phyloP scores from a whole-genome alignment of 1,140 invertebrate species.

The Mizuhopecten yessoensis region DNA sequence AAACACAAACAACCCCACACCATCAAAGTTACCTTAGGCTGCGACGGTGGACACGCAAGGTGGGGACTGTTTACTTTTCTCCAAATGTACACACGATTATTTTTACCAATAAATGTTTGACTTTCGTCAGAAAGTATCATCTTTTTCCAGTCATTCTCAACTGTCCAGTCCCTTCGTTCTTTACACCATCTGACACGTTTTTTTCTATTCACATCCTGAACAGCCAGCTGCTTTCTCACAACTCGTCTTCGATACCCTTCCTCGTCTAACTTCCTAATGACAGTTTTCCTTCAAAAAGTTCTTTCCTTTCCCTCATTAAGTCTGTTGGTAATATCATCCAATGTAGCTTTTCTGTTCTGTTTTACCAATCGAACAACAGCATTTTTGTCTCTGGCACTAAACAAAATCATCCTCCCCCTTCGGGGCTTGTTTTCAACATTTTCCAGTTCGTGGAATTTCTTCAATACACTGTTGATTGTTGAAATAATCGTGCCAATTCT shows the following conservation, averaged over 20 bases:
- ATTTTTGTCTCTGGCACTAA: neutral
- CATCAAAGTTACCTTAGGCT: constrained; percentile 41
- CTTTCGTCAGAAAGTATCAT: constrained; percentile 46
- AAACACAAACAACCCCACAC: constrained; percentile 45
- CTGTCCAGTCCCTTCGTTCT: constrained; percentile 10
- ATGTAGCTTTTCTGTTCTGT: constrained; percentile 43
- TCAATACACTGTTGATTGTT: neutral
- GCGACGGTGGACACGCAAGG: constrained; percentile 7
- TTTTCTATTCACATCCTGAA: neutral
- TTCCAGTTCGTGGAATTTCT: neutral
- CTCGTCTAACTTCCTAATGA: constrained; percentile 42
- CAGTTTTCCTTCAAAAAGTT: too few species aligned
- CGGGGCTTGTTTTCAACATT: neutral
- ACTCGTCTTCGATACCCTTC: constrained; percentile 5
- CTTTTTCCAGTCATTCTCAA: constrained; percentile 46
- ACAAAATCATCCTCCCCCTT: neutral
- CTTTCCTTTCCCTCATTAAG: constrained; percentile 52
- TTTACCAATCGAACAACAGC: constrained; percentile 44
- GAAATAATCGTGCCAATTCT: too few species aligned
- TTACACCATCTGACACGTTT: neutral
- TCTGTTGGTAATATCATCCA: constrained; percentile 46
- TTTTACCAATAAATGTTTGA: constrained; percentile 43
- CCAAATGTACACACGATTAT: constrained; percentile 47
- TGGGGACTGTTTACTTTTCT: neutral
- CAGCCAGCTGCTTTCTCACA: neutral